Evolutionary conservation across 2,888 invertebrate genomes (phyloP), one percentile per base, ranked within the genome.

Genomic region (Lacanobia wlatinum): DNA sequence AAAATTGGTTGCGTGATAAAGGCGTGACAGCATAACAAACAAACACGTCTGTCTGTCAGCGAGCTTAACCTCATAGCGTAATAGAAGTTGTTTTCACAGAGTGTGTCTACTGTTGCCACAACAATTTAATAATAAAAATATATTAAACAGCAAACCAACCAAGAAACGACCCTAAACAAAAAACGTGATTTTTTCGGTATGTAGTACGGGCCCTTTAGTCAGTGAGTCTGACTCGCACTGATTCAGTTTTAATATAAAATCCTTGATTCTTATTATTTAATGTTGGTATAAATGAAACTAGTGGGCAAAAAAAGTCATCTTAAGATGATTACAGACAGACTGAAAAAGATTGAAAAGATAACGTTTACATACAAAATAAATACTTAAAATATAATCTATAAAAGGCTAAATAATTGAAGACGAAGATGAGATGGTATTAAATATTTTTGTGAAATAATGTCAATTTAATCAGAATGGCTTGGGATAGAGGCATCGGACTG

Each of bases 271-370:
- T 3, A 18, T 6, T 16, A 18, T 48, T 14, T 18, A 5, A 18
- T 48, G 5, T 18, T 48, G 48, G 59, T 5, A 66, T 53, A 40
- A 79, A 82, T 71, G 73, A 72, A 85, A 78, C 75, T 84, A 84
- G 71, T 82, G 82, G 83, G 73, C 65, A 70, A 76, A 28, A 28
- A 28, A 28, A 1, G 59, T 68, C 70, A 67, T 70, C 72, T 79
- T 77, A 18, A 46, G 38, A 67, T 62, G n/a, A n/a, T 80, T 86
- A 84, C 79, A 87, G 76, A 75, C 78, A 65, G 40, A 69, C 34
- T 21, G 28, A 58, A 62, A 78, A 28, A 59, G 34, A 34, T 6
- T 34, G 34, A 34, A 34, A 5, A 52, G 1, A 46, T 53, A 65
- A 50, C 43, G 28, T 18, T 38, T n/a, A n/a, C n/a, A n/a, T n/a